A percentile compares a stretch with the other conserved stretches of the same genome.
Evolutionary conservation across 2,113 vertebrate genomes (phyloP).

Genomic region (Melanostigma gelatinosum): DNA sequence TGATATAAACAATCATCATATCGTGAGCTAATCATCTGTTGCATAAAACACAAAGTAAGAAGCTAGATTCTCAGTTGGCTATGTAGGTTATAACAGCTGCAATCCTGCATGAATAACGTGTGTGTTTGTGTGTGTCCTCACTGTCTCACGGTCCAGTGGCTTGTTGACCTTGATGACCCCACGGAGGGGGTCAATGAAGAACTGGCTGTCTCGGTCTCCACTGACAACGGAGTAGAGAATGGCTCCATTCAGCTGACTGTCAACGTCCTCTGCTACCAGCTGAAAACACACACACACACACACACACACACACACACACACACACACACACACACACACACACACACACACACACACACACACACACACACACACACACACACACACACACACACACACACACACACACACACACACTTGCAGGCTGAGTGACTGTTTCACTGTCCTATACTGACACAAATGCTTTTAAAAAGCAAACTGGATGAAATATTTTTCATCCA

Average conservation of each 20-base stretch:
- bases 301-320: too few relatives aligned
- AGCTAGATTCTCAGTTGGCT: neutral
- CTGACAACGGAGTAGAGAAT: constrained; percentile 92
- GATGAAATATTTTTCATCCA: constrained; percentile 7
- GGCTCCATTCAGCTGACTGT: constrained; percentile 91
- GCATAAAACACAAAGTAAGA: neutral
- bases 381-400: constrained; percentile 7
- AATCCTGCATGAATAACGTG: neutral
- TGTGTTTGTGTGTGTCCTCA: constrained; percentile 74
- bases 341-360: constrained; percentile 10
- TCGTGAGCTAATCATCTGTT: neutral
- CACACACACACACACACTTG: constrained; percentile 8
- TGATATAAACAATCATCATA: neutral
- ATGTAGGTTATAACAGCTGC: neutral
- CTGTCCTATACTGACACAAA: too few relatives aligned
- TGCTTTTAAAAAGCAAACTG: neutral
- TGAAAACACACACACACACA: constrained; percentile 63
- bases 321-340: too few relatives aligned
- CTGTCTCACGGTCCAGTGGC: constrained; percentile 94
- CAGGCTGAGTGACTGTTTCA: neutral
- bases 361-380: constrained; percentile 19
- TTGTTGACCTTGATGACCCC: constrained; percentile 95
- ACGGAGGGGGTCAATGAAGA: constrained; percentile 89
- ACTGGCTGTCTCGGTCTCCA: constrained; percentile 92
- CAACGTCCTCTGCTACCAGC: constrained; percentile 93